A percentile compares a stretch with the other conserved stretches of the same genome.
Conservation (phyloP, 1,140 invertebrate genomes). For the Bombus sibiricus region DNA sequence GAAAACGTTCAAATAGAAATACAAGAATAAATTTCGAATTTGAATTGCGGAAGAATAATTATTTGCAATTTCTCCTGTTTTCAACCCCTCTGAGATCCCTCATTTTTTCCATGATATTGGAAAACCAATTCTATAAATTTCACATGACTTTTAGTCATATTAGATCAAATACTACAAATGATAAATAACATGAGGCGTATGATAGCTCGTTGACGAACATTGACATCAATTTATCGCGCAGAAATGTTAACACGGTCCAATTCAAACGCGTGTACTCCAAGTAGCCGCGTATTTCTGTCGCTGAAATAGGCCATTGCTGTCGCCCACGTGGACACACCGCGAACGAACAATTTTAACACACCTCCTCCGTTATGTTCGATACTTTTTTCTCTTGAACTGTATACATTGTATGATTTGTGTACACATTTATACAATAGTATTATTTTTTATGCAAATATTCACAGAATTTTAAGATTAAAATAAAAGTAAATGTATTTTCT, state of each 20-base stretch:
- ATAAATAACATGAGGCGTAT: neutral
- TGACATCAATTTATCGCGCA: neutral
- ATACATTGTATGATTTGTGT: too few species aligned
- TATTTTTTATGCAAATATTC: neutral
- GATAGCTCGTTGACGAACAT: neutral
- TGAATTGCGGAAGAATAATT: neutral
- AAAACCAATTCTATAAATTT: neutral
- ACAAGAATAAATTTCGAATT: too few species aligned
- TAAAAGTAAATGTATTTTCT: neutral
- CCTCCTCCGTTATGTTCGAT: neutral
- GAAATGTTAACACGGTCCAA: neutral
- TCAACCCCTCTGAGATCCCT: neutral
- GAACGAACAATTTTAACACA: neutral
- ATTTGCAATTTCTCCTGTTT: neutral
- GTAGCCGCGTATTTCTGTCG: constrained; percentile 67
- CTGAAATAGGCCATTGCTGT: constrained; percentile 71
- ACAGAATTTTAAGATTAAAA: neutral
- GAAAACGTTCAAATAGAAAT: too few species aligned
- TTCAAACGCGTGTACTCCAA: constrained; percentile 19
- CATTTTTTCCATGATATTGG: neutral
- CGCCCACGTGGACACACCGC: constrained; percentile 68
- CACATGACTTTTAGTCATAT: neutral
- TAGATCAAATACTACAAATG: neutral
- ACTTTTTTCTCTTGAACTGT: neutral
- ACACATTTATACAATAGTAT: too few species aligned